Evolutionary conservation across 2,888 invertebrate species (phyloP), one percentile per base, ranked within the genome.

Genomic region (Asteroscopus sphinx): DNA sequence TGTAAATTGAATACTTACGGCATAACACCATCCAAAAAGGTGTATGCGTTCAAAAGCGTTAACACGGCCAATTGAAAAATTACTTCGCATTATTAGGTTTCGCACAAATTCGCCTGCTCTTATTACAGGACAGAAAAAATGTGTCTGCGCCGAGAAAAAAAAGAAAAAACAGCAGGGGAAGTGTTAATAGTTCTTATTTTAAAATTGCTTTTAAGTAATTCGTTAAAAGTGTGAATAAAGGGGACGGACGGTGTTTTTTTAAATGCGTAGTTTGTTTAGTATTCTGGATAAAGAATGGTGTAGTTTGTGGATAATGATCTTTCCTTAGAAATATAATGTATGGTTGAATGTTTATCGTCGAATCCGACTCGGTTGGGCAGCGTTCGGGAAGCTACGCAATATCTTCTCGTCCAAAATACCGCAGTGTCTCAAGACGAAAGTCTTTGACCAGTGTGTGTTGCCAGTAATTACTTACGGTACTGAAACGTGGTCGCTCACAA

Each of bases 41-140:
- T 82, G 74, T 72, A 73, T 52, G 11, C 62, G 52, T 64, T 64
- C 66, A 68, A 71, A 67, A 71, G 77, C 78, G 74, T 80, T 86
- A 87, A 86, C 86, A 84, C 84, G 85, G 79, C 80, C 93, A 92
- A 93, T 94, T 94, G 93, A 93, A 93, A 94, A 94, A 94, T 94
- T 92, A 91, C 93, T 82, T 41, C 80, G 79, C 90, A 83, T 92
- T 94, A 93, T 94, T 94, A 89, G 89, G 91, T 93, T 90, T 70
- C 80, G 64, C 68, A 73, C 79, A 89, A 91, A 89, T 87, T 87
- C 86, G 86, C 88, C 90, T 84, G 82, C 83, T 81, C 82, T 86
- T 87, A 87, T 86, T 85, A 86, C 77, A 73, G 52, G 55, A 49
- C 25, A 33, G 42, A 66, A 61, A 80, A 80, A 81, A 67, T 56